phyloP scores from a whole-genome alignment of 2,113 vertebrate species.

The Garra rufa region DNA sequence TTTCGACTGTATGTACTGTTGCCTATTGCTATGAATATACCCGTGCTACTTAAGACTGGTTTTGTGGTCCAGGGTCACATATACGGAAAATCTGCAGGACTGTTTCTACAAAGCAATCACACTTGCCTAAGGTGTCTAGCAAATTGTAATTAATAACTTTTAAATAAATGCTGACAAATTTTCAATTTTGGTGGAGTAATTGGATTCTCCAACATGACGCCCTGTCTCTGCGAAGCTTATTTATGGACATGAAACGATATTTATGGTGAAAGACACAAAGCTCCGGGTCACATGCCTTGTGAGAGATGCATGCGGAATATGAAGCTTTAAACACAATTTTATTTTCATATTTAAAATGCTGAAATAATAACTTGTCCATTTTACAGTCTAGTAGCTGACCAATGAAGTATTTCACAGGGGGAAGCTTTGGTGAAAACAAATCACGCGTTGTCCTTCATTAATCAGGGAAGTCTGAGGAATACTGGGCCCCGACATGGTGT shows the following conservation, averaged over 20 bases:
- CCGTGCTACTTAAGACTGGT: too few species aligned
- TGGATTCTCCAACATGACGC: constrained; percentile 19
- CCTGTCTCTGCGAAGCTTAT: neutral
- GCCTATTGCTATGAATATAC: too few species aligned
- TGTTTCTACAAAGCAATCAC: neutral
- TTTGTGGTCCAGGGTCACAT: too few species aligned
- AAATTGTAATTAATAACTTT: constrained; percentile 13
- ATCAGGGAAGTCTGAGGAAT: constrained; percentile 60
- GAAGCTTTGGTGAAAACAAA: constrained; percentile 55
- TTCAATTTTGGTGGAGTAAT: constrained; percentile 8
- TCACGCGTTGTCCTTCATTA: constrained; percentile 55
- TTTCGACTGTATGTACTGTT: too few species aligned
- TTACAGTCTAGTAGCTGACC: constrained; percentile 27
- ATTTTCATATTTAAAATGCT: constrained; percentile 1
- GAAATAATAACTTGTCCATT: constrained; percentile 33
- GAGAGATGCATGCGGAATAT: neutral
- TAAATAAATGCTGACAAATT: constrained; percentile 10
- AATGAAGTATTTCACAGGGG: constrained; percentile 28
- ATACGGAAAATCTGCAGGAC: neutral
- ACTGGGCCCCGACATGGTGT: constrained; percentile 46
- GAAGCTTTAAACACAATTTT: neutral
- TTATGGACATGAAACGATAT: neutral
- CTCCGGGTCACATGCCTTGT: neutral
- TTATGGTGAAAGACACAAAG: constrained; percentile 1
- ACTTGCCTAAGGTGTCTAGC: neutral